These are phyloP conservation scores for Amphiprion ocellaris DNA, from an alignment of 2,113 vertebrate genomes.

Conservation along the genomic window DNA sequence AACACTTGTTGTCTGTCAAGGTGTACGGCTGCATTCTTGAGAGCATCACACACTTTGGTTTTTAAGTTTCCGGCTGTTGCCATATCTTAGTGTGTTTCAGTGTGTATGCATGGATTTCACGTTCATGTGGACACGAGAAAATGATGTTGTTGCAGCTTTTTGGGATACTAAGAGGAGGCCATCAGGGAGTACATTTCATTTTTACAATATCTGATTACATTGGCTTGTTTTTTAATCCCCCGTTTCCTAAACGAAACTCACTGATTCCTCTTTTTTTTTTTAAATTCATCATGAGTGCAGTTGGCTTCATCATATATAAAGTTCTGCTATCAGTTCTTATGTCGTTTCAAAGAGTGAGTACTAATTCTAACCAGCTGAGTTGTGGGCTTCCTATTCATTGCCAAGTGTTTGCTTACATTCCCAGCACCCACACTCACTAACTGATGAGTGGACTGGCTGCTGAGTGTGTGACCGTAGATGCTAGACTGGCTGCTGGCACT, in stretches of 20 bases:
- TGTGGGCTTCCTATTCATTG: constrained; percentile 49
- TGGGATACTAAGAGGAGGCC: not conserved
- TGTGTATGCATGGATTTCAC: constrained; percentile 58
- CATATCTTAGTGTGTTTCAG: constrained; percentile 20
- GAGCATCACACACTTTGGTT: constrained; percentile 50
- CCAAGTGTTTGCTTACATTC: constrained; percentile 56
- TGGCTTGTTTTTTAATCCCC: not conserved
- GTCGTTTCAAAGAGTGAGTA: constrained; percentile 41
- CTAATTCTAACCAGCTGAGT: constrained; percentile 57
- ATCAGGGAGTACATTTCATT: not conserved
- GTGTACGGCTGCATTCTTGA: constrained; percentile 33
- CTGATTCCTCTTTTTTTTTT: not conserved
- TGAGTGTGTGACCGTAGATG: constrained; percentile 44
- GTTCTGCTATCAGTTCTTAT: constrained; percentile 39
- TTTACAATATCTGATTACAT: not conserved
- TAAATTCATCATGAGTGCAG: constrained; percentile 6
- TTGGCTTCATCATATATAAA: not conserved
- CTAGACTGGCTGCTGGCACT: constrained; percentile 61
- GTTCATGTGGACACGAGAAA: constrained; percentile 19
- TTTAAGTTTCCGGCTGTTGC: constrained; percentile 29
- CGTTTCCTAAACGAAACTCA: not conserved
- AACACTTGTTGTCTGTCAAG: constrained; percentile 34
- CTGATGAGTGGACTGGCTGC: constrained; percentile 61
- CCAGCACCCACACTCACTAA: constrained; percentile 52
- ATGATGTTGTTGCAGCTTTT: constrained; percentile 20